Evolutionary conservation across 2,888 invertebrate genomes (phyloP).

Genomic region (Tenthredo notha): DNA sequence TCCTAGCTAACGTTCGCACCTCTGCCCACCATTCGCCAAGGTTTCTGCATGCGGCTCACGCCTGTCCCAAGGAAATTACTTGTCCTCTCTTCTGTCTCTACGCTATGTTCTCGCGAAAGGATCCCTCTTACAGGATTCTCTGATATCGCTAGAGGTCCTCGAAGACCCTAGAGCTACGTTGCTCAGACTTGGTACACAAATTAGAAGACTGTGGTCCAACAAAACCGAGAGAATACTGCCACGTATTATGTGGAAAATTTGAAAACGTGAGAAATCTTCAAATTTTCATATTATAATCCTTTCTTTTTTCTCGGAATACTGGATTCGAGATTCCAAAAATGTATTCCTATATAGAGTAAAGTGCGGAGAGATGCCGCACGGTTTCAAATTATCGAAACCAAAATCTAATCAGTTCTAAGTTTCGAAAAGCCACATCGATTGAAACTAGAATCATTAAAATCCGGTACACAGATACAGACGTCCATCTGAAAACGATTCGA

Average conservation of each 20-base stretch:
- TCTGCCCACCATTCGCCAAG: conserved; percentile 53
- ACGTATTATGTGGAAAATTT: not conserved
- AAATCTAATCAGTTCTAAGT: no score
- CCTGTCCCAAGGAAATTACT: conserved; percentile 77
- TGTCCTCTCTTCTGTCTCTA: conserved; percentile 67
- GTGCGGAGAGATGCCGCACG: no score
- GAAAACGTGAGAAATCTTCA: not conserved
- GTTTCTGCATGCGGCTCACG: conserved; percentile 76
- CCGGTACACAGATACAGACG: no score
- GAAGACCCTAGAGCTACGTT: not conserved
- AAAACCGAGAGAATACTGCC: not conserved
- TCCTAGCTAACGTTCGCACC: conserved; percentile 19
- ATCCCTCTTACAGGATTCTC: conserved; percentile 31
- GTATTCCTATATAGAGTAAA: no score
- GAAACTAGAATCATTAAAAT: no score
- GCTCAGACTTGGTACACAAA: conserved; percentile 17
- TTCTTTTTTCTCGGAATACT: not conserved
- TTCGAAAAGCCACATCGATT: no score
- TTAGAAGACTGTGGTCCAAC: not conserved
- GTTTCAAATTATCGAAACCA: no score
- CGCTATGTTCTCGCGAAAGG: conserved; percentile 55
- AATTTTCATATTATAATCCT: not conserved
- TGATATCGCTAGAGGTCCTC: conserved; percentile 43
- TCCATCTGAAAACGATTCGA: no score
- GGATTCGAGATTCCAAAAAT: not conserved